A percentile compares a stretch with the other conserved stretches of the same genome.
These are phyloP conservation scores for Holothuria glaberrima DNA, from an alignment of 35 echinoderm and acorn worm species.

Conservation along the genomic window DNA sequence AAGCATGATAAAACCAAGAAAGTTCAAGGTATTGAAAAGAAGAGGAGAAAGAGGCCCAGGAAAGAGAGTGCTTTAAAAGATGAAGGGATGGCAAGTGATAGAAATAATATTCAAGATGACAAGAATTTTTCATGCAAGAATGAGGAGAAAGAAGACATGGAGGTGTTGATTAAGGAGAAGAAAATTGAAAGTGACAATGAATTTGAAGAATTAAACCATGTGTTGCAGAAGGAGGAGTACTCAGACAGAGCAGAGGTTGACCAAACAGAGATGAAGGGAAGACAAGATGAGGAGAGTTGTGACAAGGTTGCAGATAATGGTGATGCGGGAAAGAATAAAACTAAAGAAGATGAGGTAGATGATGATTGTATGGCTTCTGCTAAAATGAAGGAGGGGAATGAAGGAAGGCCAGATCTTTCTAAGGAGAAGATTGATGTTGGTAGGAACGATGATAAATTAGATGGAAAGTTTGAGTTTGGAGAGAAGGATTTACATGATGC, in stretches of 20 bases:
- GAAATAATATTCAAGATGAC: not conserved
- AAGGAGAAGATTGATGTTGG: not conserved
- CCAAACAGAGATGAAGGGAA: no score
- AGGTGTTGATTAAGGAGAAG: not conserved
- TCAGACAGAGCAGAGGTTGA: no score
- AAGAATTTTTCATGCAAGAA: not conserved
- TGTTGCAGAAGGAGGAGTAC: not conserved
- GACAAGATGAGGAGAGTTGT: no score
- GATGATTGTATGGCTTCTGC: no score
- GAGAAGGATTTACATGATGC: not conserved
- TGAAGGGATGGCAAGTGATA: constrained; percentile 8
- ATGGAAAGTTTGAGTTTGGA: not conserved
- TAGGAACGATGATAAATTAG: constrained; percentile 6
- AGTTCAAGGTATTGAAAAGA: not conserved
- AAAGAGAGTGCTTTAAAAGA: not conserved
- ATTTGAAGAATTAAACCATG: not conserved
- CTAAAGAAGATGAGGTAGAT: not conserved
- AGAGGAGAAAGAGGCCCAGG: not conserved
- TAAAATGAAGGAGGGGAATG: not conserved
- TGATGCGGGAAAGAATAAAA: not conserved
- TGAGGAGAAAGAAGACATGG: not conserved
- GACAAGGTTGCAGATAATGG: no score
- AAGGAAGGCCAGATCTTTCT: not conserved
- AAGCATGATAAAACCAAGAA: constrained; percentile 3
- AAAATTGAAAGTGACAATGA: not conserved